Base-by-base conservation (phyloP, 2,888 invertebrate species). In the Bombylius discolor region DNA sequence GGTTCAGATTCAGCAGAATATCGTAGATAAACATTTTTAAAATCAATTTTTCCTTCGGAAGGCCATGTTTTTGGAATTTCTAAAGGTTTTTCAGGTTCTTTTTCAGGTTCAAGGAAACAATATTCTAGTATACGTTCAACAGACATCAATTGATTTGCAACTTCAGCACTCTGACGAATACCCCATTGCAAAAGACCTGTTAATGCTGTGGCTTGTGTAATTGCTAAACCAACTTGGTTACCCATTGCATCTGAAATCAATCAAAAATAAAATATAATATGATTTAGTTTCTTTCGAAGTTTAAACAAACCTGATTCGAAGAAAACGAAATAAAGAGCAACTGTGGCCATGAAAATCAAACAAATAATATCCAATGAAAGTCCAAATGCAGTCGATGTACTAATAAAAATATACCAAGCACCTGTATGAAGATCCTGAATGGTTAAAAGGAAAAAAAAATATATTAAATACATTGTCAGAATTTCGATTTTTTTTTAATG, bases 1-100 rank as follows among this genome's bases (percentile, higher is more conserved):
- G 91, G 80, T 67, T 90, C 89, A 56, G 87, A 74, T n/a, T 85
- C 89, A 62, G 84, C 79, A 62, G 89, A 79, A 75, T 93, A 92
- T 5, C 88, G 80, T 53, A 85, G 68, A 46, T 73, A 76, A 61
- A 80, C 73, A 46, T 77, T 65, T 42, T 70, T 67, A 61, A 81
- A 81, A 47, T 66, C 65, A 31, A 81, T 72, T 60, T 68, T 67
- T 9, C 81, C 81, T 5, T 71, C 65, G 1, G 63, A 62, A 0
- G 81, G 81, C 82, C 81, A 82, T 11, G 48, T 47, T 55, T 60
- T 60, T 6, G 51, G 14, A n/a, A 61, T 9, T 44, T 47, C 51
- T 7, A 50, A 47, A 4, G 51, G 47, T 54, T 65, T 64, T 8
- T 61, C 59, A 5, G 75, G 74, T 64, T 77, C 73, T 48, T 70